Base-by-base conservation (phyloP, 2,797 vertebrate genomes). In the Tympanoctomys barrerae region DNA sequence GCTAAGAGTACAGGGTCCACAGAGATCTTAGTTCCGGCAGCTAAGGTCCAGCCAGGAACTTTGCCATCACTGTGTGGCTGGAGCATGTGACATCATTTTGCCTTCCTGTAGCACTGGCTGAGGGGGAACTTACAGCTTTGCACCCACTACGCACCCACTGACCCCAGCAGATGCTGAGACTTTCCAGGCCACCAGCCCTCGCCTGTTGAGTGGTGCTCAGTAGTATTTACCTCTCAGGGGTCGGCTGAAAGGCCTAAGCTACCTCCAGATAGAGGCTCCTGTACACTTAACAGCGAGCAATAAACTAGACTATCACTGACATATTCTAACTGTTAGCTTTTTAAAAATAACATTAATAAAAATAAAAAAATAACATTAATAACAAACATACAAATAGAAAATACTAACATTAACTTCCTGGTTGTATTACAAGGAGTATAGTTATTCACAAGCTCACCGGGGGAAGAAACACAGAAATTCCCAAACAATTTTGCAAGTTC, bases 401-500 rank as follows among this genome's bases (percentile, higher is more conserved):
- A 68, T 33, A 14, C 75, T 49, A 91, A 77, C 26, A 57, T 92
- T 73, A 57, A 26, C 54, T 85, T 95, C 79, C 89, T 54, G 77
- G 78, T 49, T 92, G 49, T 94, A 75, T 86, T 86, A 39, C 46
- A 42, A 49, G 12, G 7, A 28, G 59, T 83, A 33, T 12, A 24
- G 49, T 66, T 92, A 88, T 16, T 24, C 42, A 90, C 92, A 73
- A 77, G 66, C 39, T 62, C 85, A 78, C 1, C 68, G 24, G 39
- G 81, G 61, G n/a, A 85, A 90, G 66, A 39, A 24, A 94, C 57
- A 87, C 52, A 90, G 83, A 33, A 93, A 89, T 89, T 80, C 62
- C 87, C 82, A 52, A 88, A 70, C 82, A 79, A 78, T 92, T 95
- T 90, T 71, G n/a, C 75, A 81, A 86, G 14, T 83, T 96, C 87